Base-by-base conservation (phyloP, 2,797 vertebrate genomes). In the Antrozous pallidus region DNA sequence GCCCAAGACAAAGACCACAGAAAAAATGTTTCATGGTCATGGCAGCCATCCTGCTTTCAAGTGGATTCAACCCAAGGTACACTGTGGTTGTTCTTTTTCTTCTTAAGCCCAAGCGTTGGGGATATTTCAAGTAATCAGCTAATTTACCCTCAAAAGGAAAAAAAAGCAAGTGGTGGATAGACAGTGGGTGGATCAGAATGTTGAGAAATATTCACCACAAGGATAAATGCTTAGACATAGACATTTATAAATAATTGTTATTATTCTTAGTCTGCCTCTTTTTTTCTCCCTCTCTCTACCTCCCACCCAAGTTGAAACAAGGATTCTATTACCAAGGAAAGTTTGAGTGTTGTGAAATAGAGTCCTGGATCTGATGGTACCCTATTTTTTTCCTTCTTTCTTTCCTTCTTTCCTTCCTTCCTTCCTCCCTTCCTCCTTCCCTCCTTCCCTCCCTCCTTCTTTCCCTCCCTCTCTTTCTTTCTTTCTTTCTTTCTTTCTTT, bases 241-340 rank as follows among this genome's bases (percentile, higher is more conserved):
- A 88, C 36, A 61, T 93, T 93, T 95, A 93, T 81, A 91, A 94
- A 81, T 93, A 94, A 88, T 95, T 87, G 54, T 58, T 88, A 87
- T 87, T 94, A 96, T 93, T 77, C 75, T 87, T 61, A 51, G 63
- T 83, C 81, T 92, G 38, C 28, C 26, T 88, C 13, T 61, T 73
- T 96, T 95, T 65, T 42, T 31, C 36, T 87, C n/a, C 31, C 6
- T 85, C 69, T 89, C 28, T 54, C 31, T 91, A 58, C 47, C 65
- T 93, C 88, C 80, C 80, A 82, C 93, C 86, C 94, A 94, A 87
- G 95, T 81, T 75, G 77, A 94, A 91, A 80, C 28, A 90, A 91
- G 58, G 65, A 93, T 67, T 94, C 31, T 71, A 77, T 94, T 79
- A 75, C 73, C 40, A 82, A 74, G 67, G 1, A 70, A 89, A 71